A percentile compares a stretch with the other conserved stretches of the same genome.
Evolutionary conservation across 2,797 vertebrate genomes (phyloP).

Genomic region (Miopithecus talapoin): DNA sequence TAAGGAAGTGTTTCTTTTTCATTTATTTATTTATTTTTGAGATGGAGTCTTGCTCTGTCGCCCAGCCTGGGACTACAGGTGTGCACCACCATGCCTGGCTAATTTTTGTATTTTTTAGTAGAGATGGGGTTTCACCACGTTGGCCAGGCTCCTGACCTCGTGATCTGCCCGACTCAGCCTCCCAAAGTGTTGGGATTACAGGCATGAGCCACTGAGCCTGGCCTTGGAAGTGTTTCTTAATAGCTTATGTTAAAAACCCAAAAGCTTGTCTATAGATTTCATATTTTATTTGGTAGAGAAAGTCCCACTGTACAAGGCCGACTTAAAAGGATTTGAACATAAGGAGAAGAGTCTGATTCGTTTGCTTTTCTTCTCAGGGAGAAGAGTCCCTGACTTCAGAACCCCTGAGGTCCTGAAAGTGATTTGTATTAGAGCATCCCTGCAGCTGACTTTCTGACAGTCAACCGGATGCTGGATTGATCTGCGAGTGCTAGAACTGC

Average conservation of each 20-base stretch:
- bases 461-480: not conserved
- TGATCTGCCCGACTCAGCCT: not conserved
- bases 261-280: not conserved
- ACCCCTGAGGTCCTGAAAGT: not conserved
- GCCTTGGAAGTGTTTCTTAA: not conserved
- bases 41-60: not conserved
- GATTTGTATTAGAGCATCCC: not conserved
- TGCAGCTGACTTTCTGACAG: not conserved
- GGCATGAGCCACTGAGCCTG: not conserved
- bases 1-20: not conserved
- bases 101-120: not conserved
- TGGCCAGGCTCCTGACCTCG: not conserved
- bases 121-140: not conserved
- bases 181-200: not conserved
- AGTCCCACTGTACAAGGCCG: not conserved
- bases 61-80: not conserved
- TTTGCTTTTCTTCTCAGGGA: not conserved
- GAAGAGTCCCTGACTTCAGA: not conserved
- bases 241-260: not conserved
- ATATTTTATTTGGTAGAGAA: not conserved
- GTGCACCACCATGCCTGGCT: fast-evolving
- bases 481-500: not conserved
- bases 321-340: not conserved
- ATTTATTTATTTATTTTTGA: not conserved
- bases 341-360: not conserved